phyloP scores from a whole-genome alignment of 2,113 vertebrate species.

The Fulmarus glacialis region DNA sequence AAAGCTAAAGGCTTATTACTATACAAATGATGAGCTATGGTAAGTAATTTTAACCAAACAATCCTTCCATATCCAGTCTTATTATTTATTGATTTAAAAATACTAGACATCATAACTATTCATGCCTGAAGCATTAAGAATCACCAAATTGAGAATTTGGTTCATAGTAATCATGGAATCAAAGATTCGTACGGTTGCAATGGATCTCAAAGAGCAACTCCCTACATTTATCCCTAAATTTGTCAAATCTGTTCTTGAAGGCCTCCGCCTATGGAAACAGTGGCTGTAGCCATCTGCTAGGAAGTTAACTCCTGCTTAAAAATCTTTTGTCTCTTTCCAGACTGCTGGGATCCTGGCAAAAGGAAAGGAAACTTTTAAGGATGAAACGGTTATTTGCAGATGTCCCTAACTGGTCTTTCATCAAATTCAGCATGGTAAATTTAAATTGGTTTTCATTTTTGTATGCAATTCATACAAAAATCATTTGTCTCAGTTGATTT shows the following conservation, averaged over 20 bases:
- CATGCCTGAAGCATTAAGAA: not conserved
- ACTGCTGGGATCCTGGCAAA: not conserved
- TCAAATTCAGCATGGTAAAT: not conserved
- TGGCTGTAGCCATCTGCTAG: not conserved
- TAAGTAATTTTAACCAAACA: not conserved
- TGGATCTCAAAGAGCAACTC: not conserved
- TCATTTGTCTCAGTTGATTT: not conserved
- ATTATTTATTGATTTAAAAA: not conserved
- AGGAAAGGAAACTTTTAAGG: not conserved
- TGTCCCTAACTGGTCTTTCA: not conserved
- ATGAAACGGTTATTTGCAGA: not conserved
- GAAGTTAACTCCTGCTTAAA: not conserved
- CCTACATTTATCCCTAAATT: not conserved
- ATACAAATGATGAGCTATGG: not conserved
- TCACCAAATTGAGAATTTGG: not conserved
- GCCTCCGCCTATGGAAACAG: not conserved
- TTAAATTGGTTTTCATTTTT: constrained; percentile 7
- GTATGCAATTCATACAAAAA: not conserved
- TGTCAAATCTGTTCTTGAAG: not conserved
- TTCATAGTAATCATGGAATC: rapidly evolving
- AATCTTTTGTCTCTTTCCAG: not conserved
- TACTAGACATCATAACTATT: not conserved
- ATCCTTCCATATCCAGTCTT: not conserved
- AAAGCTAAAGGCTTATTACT: not conserved
- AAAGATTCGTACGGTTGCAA: not conserved